Percentiles rank a stretch among this genome's conserved stretches.
Conservation (phyloP, 2,113 vertebrate species). For the Hippocampus comes region DNA sequence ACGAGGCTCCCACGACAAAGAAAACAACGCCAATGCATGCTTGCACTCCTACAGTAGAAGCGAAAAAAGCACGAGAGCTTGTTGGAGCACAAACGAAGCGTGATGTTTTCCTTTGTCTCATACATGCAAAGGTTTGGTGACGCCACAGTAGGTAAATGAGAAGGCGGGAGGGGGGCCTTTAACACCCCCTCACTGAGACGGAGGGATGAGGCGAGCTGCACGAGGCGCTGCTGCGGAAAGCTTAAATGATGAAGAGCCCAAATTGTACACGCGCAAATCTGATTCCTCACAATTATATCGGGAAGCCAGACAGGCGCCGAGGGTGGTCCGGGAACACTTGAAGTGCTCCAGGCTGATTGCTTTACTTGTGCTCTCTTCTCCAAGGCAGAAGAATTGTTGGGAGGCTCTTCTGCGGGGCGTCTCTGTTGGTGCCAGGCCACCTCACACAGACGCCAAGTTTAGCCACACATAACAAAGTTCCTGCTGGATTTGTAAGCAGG, state of each 20-base stretch:
- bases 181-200: constrained; percentile 35
- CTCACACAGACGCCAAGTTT: background rate
- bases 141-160: constrained; percentile 61
- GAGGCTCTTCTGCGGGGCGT: constrained; percentile 75
- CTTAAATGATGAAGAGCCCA: constrained; percentile 83
- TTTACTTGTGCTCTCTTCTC: constrained; percentile 91
- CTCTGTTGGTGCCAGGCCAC: constrained; percentile 77
- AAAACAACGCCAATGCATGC: background rate
- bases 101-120: background rate
- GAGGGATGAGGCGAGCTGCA: constrained; percentile 25
- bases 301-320: constrained; percentile 86
- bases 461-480: background rate
- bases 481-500: background rate
- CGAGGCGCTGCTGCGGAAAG: constrained; percentile 37
- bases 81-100: constrained; percentile 21
- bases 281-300: constrained; percentile 99
- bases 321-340: constrained; percentile 80
- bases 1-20: no score
- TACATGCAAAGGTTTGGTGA: constrained; percentile 19
- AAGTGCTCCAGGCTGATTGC: constrained; percentile 84
- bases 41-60: background rate
- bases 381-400: constrained; percentile 83
- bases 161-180: constrained; percentile 50
- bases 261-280: constrained; percentile 80
- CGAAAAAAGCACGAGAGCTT: background rate